Conservation (phyloP, 2,797 vertebrate species). For the Alcedo atthis region DNA sequence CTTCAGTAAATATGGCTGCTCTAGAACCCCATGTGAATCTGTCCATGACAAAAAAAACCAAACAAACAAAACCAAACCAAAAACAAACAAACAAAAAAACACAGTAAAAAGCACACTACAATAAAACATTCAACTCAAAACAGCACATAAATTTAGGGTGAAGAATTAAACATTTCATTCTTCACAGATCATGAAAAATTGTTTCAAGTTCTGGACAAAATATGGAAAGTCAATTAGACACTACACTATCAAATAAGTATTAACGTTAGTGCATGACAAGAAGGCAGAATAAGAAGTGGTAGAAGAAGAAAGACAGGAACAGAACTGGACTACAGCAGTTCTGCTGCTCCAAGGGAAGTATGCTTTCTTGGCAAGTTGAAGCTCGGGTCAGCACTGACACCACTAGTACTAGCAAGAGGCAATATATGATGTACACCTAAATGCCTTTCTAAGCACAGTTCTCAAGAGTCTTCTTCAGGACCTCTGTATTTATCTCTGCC, state of each 20-base stretch:
- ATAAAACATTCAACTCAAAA: background rate
- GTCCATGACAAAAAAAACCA: background rate
- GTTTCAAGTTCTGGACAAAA: background rate
- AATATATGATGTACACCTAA: background rate
- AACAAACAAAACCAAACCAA: background rate
- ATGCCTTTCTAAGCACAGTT: background rate
- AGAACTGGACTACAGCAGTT: background rate
- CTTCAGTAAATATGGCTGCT: background rate
- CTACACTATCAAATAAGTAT: background rate
- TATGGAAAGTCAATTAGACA: background rate
- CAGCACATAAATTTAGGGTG: background rate
- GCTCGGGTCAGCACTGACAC: background rate
- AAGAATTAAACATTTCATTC: background rate
- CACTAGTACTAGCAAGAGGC: background rate
- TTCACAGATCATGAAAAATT: background rate
- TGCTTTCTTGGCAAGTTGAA: rapidly evolving
- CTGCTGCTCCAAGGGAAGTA: background rate
- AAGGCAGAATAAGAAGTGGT: background rate
- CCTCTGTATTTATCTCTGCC: background rate
- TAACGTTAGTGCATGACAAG: background rate
- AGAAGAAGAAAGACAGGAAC: background rate
- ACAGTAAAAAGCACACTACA: no score
- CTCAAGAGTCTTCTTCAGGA: background rate
- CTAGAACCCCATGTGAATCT: background rate
- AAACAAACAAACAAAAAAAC: no score